Conservation (phyloP, 2,888 invertebrate species). For the Synanthedon tipuliformis region DNA sequence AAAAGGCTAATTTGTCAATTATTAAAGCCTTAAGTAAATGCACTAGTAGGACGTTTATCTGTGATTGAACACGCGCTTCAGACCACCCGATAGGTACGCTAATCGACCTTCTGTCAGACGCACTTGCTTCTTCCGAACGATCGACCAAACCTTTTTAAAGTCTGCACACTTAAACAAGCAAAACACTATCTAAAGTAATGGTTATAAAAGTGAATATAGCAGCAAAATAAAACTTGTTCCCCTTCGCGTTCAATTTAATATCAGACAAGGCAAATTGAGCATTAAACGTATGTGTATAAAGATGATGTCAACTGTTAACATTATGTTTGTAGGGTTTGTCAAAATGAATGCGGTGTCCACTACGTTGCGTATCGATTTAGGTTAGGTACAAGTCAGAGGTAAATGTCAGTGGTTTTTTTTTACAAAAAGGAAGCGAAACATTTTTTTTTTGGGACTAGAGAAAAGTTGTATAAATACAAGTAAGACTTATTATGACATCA, state of each 20-base stretch:
- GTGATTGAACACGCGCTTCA: conserved; percentile 26
- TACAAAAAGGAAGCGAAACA: too few relatives aligned
- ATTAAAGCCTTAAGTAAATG: background rate
- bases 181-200: too few relatives aligned
- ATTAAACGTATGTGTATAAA: too few relatives aligned
- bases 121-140: conserved; percentile 49
- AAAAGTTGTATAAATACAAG: too few relatives aligned
- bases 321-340: conserved; percentile 11
- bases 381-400: conserved; percentile 11
- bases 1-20: background rate
- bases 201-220: too few relatives aligned
- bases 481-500: too few relatives aligned
- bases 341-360: conserved; percentile 25
- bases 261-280: too few relatives aligned
- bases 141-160: conserved; percentile 27
- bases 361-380: conserved; percentile 28
- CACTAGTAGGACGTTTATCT: conserved; percentile 3
- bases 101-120: conserved; percentile 57
- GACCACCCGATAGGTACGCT: conserved; percentile 31
- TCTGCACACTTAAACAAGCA: background rate
- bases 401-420: conserved; percentile 10
- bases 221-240: too few relatives aligned
- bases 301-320: background rate
- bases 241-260: too few relatives aligned
- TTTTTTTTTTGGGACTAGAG: too few relatives aligned